Evolutionary conservation across 2,888 invertebrate species (phyloP).

Genomic region (Matsumyia berberina): DNA sequence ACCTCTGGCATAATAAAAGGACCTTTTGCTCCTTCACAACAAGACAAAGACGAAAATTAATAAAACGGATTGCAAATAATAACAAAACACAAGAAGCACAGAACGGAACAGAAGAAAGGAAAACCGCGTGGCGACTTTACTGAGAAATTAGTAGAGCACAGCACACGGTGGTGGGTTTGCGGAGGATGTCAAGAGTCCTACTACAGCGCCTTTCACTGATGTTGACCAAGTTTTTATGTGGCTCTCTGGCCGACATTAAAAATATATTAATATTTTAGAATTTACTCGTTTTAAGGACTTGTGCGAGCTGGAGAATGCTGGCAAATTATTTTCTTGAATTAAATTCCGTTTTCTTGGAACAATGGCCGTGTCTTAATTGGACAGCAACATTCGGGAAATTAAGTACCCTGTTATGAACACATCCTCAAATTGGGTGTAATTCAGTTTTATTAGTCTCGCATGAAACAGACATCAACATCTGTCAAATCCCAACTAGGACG

Average conservation of each 20-base stretch:
- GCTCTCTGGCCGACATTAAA: conserved; percentile 48
- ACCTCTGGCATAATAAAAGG: conserved; percentile 55
- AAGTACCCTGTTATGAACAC: not conserved
- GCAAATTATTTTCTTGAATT: conserved; percentile 27
- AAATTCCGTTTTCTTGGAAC: not conserved
- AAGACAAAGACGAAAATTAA: conserved; percentile 61
- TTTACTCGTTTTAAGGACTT: conserved; percentile 32
- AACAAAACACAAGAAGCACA: conserved; percentile 28
- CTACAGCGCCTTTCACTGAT: not conserved
- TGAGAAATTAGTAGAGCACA: conserved; percentile 36
- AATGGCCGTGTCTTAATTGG: conserved; percentile 26
- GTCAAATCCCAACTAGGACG: conserved; percentile 41
- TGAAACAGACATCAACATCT: conserved; percentile 8
- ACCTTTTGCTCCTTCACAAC: conserved; percentile 40
- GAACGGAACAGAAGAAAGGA: not conserved
- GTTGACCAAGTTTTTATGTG: conserved; percentile 55
- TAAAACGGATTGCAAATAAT: conserved; percentile 62
- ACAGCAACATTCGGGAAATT: not conserved
- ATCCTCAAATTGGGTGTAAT: not conserved
- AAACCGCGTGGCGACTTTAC: conserved; percentile 35
- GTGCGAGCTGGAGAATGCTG: not conserved
- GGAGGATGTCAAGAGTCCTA: conserved; percentile 3
- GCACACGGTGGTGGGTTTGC: not conserved
- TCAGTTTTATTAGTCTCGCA: conserved; percentile 1
- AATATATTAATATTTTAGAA: conserved; percentile 56